phyloP scores from a whole-genome alignment of 2,888 invertebrate species.

The Nemurella pictetii region DNA sequence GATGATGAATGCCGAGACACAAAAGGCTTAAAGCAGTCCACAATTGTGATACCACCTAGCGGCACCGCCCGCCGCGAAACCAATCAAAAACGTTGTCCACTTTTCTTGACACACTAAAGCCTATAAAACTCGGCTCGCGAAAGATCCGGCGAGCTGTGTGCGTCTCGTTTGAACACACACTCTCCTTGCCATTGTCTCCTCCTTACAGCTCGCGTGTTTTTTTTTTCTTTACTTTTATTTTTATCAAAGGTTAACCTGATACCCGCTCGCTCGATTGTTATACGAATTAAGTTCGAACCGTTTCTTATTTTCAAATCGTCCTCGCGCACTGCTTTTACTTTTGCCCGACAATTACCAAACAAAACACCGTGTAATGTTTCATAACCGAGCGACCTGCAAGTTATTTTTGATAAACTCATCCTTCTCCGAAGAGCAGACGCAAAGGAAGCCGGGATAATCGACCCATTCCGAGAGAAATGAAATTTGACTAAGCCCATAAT shows the following conservation, averaged over 20 bases:
- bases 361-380: conserved; percentile 17
- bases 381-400: neutral
- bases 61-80: conserved; percentile 22
- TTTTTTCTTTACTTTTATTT: too few species aligned
- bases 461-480: neutral
- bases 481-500: neutral
- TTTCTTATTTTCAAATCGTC: neutral
- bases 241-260: neutral
- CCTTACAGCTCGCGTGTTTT: neutral
- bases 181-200: neutral
- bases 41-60: neutral
- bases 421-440: conserved; percentile 10
- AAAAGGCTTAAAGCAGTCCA: conserved; percentile 2
- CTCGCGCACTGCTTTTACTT: neutral
- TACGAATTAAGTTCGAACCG: neutral
- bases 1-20: conserved; percentile 1
- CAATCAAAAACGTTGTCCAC: conserved; percentile 24
- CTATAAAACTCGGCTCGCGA: neutral
- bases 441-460: neutral
- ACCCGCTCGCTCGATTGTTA: neutral
- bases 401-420: conserved; percentile 8
- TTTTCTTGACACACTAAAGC: conserved; percentile 7
- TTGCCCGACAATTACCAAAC: neutral
- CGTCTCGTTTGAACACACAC: neutral
- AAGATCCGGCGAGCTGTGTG: neutral